Evolutionary conservation across 2,113 vertebrate genomes (phyloP), one percentile per base, ranked within the genome.

Genomic region (Murina feae): DNA sequence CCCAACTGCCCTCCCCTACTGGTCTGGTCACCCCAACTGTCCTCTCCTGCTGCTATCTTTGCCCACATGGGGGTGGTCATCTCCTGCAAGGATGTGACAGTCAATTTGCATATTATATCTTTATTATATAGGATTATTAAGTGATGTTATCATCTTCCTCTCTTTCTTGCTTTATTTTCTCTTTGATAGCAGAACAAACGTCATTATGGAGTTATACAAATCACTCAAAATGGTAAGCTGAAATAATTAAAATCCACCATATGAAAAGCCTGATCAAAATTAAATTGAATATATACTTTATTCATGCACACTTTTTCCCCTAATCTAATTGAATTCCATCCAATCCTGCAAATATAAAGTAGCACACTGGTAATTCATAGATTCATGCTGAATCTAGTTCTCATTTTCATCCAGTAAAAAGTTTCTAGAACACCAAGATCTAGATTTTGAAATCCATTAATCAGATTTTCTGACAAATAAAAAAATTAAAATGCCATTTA

Each of bases 141-240:
- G 69, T 88, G 87, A 82, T 30, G 0, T 10, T 86, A 23, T 58
- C 32, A 76, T 92, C 39, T 60, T 93, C 30, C 17, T 9, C 1
- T 68, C 14, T 74, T 85, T 92, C 9, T 92, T 69, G n/a, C 23
- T 66, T 95, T 91, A 71, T 95, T 97, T 97, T 91, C 9, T 66
- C 30, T 95, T 97, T 95, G 95, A 85, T 58, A 95, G 18, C 9
- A 79, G 89, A 74, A 83, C 35, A 96, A 96, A 94, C 42, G 9
- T 49, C 44, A 93, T 18, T 79, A 69, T 14, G 8, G 71, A 91
- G n/a, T 7, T 74, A 84, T 60, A 12, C 11, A 93, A 95, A 89
- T 96, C 39, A 20, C 69, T 86, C 0, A 39, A 91, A 86, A 93
- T 4, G 0, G 72, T 86, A 44, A 96, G 63, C 51, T 88, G 8